Evolutionary conservation across 2,888 invertebrate genomes (phyloP).

Genomic region (Silvanus unidentatus): DNA sequence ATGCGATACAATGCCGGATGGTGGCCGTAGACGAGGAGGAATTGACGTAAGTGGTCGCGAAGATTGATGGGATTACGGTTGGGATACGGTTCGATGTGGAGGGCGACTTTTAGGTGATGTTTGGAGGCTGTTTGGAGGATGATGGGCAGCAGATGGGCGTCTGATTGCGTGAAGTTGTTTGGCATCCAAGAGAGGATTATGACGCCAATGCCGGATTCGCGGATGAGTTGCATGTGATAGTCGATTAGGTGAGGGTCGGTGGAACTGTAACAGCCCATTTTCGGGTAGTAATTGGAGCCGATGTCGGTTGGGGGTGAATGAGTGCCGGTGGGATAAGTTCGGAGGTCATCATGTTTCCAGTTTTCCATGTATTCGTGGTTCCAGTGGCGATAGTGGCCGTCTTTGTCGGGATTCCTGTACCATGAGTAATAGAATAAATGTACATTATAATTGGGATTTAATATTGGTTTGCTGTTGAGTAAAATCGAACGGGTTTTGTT

Average conservation of each 20-base stretch:
- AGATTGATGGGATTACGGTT: constrained; percentile 48
- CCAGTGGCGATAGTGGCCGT: constrained; percentile 39
- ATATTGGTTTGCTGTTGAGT: constrained; percentile 30
- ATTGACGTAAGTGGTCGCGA: constrained; percentile 43
- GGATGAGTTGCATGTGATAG: constrained; percentile 49
- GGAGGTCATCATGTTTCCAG: constrained; percentile 40
- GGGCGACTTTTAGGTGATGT: constrained; percentile 49
- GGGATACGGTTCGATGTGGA: constrained; percentile 55
- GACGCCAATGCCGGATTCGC: constrained; percentile 48
- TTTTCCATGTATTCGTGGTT: constrained; percentile 38
- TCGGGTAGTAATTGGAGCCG: constrained; percentile 51
- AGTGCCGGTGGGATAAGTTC: constrained; percentile 46
- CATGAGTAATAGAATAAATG: constrained; percentile 36
- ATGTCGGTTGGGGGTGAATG: constrained; percentile 53
- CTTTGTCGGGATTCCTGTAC: constrained; percentile 31
- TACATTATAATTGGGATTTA: constrained; percentile 26
- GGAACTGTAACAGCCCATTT: constrained; percentile 52
- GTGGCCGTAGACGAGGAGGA: constrained; percentile 47
- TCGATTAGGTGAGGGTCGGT: constrained; percentile 45
- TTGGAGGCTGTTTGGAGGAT: constrained; percentile 40
- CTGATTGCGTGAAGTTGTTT: constrained; percentile 39
- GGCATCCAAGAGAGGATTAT: constrained; percentile 53
- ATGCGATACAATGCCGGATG: constrained; percentile 54
- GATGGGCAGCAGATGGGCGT: constrained; percentile 29
- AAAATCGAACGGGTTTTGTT: constrained; percentile 25